These are phyloP conservation scores for Microcebus ravelobensis DNA, from an alignment of 2,113 vertebrate species.

Conservation along the genomic window DNA sequence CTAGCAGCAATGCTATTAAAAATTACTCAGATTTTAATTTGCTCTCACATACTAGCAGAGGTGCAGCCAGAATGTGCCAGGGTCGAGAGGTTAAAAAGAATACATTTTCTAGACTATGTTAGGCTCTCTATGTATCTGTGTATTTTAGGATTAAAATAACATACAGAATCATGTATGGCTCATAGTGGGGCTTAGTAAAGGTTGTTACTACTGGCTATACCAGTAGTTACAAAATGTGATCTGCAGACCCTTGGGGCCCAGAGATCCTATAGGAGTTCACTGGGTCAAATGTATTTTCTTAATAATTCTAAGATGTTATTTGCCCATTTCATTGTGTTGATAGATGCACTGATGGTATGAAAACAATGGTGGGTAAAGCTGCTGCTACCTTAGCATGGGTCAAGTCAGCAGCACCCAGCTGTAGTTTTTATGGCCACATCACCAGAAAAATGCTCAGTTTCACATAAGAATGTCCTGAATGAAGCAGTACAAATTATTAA, in stretches of 20 bases:
- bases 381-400: background rate
- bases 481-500: background rate
- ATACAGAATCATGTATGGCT: background rate
- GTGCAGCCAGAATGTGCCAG: background rate
- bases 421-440: background rate
- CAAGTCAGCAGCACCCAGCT: background rate
- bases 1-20: background rate
- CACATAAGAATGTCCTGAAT: background rate
- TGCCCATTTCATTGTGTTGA: background rate
- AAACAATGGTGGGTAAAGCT: background rate
- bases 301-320: background rate
- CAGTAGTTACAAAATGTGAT: background rate
- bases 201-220: background rate
- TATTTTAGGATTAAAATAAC: conserved; percentile 12
- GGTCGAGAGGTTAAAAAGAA: background rate
- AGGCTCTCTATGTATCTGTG: background rate
- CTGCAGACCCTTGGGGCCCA: background rate
- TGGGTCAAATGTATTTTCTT: background rate
- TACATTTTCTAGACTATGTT: background rate
- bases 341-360: background rate
- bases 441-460: background rate
- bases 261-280: background rate
- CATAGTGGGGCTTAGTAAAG: background rate
- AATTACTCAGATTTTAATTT: conserved; percentile 9
- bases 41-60: background rate